Evolutionary conservation across 2,888 invertebrate species (phyloP).

Genomic region (Drosophila macrospina): DNA sequence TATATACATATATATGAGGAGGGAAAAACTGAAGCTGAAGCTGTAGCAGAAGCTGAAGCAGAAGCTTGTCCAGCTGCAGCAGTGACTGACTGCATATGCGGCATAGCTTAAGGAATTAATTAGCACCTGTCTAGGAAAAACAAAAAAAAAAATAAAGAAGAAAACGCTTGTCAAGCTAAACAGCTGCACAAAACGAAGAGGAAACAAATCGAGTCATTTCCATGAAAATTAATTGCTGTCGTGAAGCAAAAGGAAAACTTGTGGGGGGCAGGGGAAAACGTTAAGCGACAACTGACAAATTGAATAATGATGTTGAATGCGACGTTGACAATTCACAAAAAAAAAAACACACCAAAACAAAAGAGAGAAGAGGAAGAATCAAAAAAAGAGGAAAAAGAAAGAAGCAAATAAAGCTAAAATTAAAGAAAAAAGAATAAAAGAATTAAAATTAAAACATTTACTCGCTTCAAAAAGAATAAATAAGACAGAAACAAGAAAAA

Average conservation of each 20-base stretch:
- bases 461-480: not conserved
- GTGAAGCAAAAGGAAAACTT: constrained; percentile 2
- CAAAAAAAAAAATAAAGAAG: too few species aligned
- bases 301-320: constrained; percentile 51
- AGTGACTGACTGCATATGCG: constrained; percentile 31
- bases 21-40: not conserved
- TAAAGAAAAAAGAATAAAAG: not conserved
- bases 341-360: not conserved
- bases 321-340: constrained; percentile 26
- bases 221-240: constrained; percentile 71
- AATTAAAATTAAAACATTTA: too few species aligned
- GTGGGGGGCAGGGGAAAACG: constrained; percentile 6
- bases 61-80: constrained; percentile 8
- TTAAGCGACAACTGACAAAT: constrained; percentile 40
- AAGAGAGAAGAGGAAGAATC: constrained; percentile 5
- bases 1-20: constrained; percentile 8
- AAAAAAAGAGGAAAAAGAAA: not conserved
- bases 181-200: constrained; percentile 24
- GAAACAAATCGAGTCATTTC: constrained; percentile 65
- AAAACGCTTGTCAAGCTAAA: constrained; percentile 47
- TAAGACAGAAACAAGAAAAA: not conserved
- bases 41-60: too few species aligned
- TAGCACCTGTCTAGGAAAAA: constrained; percentile 42
- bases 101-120: constrained; percentile 67
- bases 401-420: too few species aligned